phyloP scores from a whole-genome alignment of 2,113 vertebrate genomes.

The Dipodomys stephensi region DNA sequence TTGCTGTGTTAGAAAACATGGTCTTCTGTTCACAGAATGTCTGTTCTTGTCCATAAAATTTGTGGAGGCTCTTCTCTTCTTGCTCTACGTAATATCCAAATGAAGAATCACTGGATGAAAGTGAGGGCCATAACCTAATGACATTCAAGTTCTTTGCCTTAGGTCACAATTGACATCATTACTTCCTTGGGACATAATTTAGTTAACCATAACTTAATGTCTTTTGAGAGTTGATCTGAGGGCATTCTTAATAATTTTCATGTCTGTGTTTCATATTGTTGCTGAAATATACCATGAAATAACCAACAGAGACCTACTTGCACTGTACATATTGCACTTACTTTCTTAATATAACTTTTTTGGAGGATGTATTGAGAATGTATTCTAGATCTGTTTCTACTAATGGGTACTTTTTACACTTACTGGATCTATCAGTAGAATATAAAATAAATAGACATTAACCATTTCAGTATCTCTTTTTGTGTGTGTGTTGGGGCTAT shows the following conservation, averaged over 20 bases:
- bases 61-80: not conserved
- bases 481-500: not conserved
- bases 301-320: not conserved
- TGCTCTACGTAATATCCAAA: not conserved
- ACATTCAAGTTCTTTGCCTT: constrained; percentile 43
- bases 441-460: not conserved
- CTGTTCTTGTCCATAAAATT: not conserved
- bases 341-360: constrained; percentile 37
- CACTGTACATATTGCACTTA: too few relatives aligned
- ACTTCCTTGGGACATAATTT: constrained; percentile 65
- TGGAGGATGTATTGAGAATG: not conserved
- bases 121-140: not conserved
- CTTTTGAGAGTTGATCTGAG: constrained; percentile 59
- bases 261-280: not conserved
- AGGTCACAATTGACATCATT: constrained; percentile 37
- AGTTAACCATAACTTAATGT: constrained; percentile 70
- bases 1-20: not conserved
- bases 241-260: constrained; percentile 41
- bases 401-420: not conserved
- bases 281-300: not conserved
- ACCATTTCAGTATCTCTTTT: not conserved
- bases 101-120: not conserved
- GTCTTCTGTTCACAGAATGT: not conserved
- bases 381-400: not conserved
- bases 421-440: not conserved